A percentile compares a stretch with the other conserved stretches of the same genome.
Evolutionary conservation across 2,797 vertebrate species (phyloP).

Genomic region (Podargus strigoides): DNA sequence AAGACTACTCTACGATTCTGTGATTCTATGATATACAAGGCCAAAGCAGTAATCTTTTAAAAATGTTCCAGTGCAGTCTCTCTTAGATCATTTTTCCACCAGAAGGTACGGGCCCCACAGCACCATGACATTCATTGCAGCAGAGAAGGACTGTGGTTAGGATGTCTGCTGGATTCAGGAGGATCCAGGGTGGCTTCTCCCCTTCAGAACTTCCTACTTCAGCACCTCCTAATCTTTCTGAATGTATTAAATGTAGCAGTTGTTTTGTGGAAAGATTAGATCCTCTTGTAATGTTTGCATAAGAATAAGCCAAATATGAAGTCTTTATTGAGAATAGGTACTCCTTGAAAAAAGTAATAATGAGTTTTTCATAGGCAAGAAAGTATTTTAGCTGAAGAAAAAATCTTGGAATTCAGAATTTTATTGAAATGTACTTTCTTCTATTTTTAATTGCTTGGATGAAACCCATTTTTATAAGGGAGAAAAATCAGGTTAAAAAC

Average conservation of each 20-base stretch:
- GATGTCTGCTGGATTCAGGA: neutral
- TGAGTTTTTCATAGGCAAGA: neutral
- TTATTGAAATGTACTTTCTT: neutral
- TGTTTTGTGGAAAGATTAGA: neutral
- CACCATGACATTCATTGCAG: neutral
- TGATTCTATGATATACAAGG: too few species aligned
- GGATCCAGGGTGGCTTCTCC: rapidly evolving
- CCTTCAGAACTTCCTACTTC: neutral
- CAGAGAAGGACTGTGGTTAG: neutral
- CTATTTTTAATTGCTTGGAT: neutral
- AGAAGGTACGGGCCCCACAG: neutral
- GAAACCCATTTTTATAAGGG: neutral
- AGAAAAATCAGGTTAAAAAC: neutral
- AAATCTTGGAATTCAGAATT: neutral
- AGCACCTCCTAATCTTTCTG: neutral
- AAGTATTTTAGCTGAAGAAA: neutral
- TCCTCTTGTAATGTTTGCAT: neutral
- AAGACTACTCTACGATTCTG: too few species aligned
- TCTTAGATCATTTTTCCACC: neutral
- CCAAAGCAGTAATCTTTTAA: neutral
- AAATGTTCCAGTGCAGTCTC: neutral
- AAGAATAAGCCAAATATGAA: neutral
- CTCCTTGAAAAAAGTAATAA: neutral
- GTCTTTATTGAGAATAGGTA: neutral
- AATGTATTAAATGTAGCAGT: neutral